Percentiles rank a stretch among this genome's conserved stretches.
Conservation (phyloP, 2,797 vertebrate species). For the Dromococcyx pavoninus region DNA sequence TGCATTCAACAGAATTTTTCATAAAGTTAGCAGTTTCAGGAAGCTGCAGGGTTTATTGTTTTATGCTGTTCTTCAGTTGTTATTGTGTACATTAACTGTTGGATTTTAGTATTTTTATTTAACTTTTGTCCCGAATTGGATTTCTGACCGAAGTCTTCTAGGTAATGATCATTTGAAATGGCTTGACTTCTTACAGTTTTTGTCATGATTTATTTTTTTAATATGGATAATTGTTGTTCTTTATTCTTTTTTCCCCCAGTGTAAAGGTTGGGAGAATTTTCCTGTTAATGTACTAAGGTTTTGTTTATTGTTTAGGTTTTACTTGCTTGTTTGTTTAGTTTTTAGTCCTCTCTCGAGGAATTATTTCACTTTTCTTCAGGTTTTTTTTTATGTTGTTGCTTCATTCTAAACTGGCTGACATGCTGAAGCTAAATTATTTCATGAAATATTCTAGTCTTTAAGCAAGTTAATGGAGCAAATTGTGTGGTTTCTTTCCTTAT, state of each 20-base stretch:
- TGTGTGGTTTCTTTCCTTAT: not conserved
- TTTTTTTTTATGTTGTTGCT: not conserved
- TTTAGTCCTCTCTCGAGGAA: not conserved
- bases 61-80: not conserved
- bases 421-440: not conserved
- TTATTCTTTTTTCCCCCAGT: not conserved
- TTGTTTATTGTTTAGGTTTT: not conserved
- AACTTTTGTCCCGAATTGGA: not conserved
- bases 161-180: not conserved
- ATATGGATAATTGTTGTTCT: not conserved
- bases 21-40: not conserved
- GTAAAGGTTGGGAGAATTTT: not conserved
- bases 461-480: not conserved
- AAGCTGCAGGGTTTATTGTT: not conserved
- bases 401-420: not conserved
- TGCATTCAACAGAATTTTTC: not conserved
- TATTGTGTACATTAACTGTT: not conserved
- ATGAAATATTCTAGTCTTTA: not conserved
- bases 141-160: not conserved
- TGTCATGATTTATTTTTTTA: not conserved
- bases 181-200: not conserved
- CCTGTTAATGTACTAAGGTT: not conserved
- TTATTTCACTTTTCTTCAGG: not conserved
- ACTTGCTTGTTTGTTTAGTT: not conserved
- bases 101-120: not conserved